Base-by-base conservation (phyloP, 2,888 invertebrate genomes). In the Blera fallax region DNA sequence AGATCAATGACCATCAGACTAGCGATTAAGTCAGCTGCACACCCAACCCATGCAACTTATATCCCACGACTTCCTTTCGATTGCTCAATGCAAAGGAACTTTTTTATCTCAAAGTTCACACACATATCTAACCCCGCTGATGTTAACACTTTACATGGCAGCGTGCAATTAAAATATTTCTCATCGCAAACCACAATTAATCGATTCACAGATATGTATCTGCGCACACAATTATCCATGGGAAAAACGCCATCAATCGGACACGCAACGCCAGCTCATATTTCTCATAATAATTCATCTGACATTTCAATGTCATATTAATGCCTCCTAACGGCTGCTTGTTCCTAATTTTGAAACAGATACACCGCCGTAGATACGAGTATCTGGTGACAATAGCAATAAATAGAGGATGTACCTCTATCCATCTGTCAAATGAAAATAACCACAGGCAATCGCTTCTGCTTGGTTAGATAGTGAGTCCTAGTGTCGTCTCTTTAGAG, bases 251-350 rank as follows among this genome's bases (percentile, higher is more conserved):
- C 62, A 72, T 52, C 70, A 65, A 72, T 69, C 50, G 43, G 21
- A 58, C 73, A 79, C 65, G 58, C 72, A 65, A 82, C 24, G 34
- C 34, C 54, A 62, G 79, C 74, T 84, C 56, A 56, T 74, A 34
- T 79, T 74, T 69, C 79, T 64, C 21, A 37, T 21, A 45, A 83
- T 73, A 83, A 79, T 79, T 83, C 69, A 79, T 79, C 80, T 76
- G 80, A 80, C 84, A 84, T 69, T 64, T 70, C 84, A 84, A 80
- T 80, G 84, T 80, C 84, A 80, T 60, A 76, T 80, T 79, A 83
- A 74, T 70, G 73, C 16, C 24, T 37, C 54, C 64, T 70, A 65
- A 74, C 56, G 34, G 10, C 4, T 56, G 16, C 54, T 34, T 67
- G 67, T 79, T 70, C 50, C 37, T 52, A 54, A 43, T 60, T 67